phyloP scores from a whole-genome alignment of 1,140 invertebrate genomes.

The Drosophila serrata region DNA sequence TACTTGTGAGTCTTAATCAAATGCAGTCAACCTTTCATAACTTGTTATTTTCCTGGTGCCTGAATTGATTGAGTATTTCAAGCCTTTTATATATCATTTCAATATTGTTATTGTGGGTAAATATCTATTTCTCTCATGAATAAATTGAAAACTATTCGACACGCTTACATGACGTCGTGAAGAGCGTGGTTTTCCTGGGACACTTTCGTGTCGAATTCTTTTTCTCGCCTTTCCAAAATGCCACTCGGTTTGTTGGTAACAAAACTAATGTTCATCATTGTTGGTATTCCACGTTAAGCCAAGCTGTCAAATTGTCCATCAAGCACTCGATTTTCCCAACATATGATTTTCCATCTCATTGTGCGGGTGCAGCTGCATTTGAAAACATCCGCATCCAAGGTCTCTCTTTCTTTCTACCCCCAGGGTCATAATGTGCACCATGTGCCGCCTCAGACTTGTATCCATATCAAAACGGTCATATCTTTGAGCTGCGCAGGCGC shows the following conservation, averaged over 20 bases:
- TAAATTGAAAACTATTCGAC: constrained; percentile 29
- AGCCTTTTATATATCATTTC: background rate
- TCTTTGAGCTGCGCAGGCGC: constrained; percentile 36
- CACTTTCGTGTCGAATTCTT: constrained; percentile 33
- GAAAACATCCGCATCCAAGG: constrained; percentile 52
- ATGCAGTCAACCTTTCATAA: background rate
- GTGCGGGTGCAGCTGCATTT: constrained; percentile 42
- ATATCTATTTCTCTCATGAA: constrained; percentile 1
- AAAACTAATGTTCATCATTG: constrained; percentile 55
- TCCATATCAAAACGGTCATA: constrained; percentile 54
- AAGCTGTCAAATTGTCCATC: constrained; percentile 61
- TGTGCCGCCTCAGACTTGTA: constrained; percentile 19
- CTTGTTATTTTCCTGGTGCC: background rate
- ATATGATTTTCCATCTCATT: constrained; percentile 34
- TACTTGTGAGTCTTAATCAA: background rate
- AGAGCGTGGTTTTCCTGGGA: constrained; percentile 14
- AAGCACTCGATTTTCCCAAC: constrained; percentile 25
- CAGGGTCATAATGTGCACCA: background rate
- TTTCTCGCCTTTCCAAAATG: constrained; percentile 29
- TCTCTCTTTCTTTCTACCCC: too few relatives aligned
- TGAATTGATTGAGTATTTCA: background rate
- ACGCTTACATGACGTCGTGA: constrained; percentile 18
- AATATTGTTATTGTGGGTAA: background rate
- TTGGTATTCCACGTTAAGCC: constrained; percentile 35
- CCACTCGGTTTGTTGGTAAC: constrained; percentile 32